Evolutionary conservation across 2,797 vertebrate species (phyloP).

Genomic region (Epinephelus malabaricus): DNA sequence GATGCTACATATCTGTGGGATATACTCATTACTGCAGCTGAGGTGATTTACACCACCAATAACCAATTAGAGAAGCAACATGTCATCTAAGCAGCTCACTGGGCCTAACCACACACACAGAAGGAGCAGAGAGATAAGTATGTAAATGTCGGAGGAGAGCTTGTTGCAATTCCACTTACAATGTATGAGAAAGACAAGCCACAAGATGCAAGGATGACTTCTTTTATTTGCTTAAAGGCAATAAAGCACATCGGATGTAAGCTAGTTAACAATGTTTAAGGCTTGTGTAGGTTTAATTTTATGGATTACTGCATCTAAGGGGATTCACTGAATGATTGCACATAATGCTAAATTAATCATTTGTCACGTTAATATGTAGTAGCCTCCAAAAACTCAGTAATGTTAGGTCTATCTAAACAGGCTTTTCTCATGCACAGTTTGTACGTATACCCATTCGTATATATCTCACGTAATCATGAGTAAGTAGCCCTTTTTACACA

Average conservation of each 20-base stretch:
- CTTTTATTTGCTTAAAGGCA: not conserved
- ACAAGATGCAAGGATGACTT: not conserved
- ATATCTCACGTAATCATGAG: too few species aligned
- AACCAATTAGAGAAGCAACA: not conserved
- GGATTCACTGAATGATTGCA: not conserved
- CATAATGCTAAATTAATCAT: not conserved
- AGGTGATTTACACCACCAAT: not conserved
- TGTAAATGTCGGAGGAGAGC: not conserved
- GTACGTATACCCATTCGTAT: too few species aligned
- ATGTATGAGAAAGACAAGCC: not conserved
- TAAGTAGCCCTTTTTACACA: too few species aligned
- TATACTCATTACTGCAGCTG: not conserved
- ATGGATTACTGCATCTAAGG: not conserved
- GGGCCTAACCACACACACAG: not conserved
- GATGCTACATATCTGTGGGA: not conserved
- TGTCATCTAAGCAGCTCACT: not conserved
- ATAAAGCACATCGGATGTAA: not conserved
- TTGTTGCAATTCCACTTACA: constrained; percentile 3
- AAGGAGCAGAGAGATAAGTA: not conserved
- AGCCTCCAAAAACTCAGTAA: not conserved
- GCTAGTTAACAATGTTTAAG: not conserved
- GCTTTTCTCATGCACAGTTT: too few species aligned
- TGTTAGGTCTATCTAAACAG: not conserved
- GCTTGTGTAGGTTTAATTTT: not conserved
- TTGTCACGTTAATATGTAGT: not conserved